Evolutionary conservation across 2,888 invertebrate species (phyloP).

Genomic region (Metacarcinus magister): DNA sequence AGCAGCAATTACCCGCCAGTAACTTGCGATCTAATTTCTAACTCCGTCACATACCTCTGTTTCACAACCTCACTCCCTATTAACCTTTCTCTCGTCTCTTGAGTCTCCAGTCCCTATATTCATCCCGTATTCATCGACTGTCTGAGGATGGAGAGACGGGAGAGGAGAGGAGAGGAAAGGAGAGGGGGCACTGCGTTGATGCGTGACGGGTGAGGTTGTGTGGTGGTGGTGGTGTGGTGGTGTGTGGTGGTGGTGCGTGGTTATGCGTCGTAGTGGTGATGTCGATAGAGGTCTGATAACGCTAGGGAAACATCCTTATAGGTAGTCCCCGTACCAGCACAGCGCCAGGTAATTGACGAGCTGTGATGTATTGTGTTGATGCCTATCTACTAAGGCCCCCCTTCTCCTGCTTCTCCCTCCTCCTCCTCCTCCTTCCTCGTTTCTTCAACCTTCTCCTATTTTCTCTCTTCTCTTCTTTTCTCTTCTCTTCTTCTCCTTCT

Average conservation of each 20-base stretch:
- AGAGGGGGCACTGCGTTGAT: not conserved
- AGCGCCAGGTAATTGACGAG: constrained; percentile 53
- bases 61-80: not conserved
- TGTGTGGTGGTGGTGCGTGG: not conserved
- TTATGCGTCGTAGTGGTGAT: not conserved
- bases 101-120: not conserved
- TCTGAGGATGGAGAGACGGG: not conserved
- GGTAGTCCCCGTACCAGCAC: not conserved
- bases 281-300: constrained; percentile 50
- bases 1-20: not conserved
- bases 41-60: not conserved
- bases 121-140: constrained; percentile 54
- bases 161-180: not conserved
- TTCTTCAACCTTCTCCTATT: not conserved
- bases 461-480: not conserved
- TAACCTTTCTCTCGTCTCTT: not conserved
- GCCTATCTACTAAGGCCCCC: constrained; percentile 16
- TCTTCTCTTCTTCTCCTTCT: not conserved
- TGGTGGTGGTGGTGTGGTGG: not conserved
- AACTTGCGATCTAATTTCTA: not conserved
- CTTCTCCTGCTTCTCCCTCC: not conserved
- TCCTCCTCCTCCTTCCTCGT: not conserved
- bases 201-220: constrained; percentile 26
- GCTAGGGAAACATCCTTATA: constrained; percentile 19
- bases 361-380: constrained; percentile 58